phyloP scores from a whole-genome alignment of 2,797 vertebrate species.

The Enteromius radiatus region DNA sequence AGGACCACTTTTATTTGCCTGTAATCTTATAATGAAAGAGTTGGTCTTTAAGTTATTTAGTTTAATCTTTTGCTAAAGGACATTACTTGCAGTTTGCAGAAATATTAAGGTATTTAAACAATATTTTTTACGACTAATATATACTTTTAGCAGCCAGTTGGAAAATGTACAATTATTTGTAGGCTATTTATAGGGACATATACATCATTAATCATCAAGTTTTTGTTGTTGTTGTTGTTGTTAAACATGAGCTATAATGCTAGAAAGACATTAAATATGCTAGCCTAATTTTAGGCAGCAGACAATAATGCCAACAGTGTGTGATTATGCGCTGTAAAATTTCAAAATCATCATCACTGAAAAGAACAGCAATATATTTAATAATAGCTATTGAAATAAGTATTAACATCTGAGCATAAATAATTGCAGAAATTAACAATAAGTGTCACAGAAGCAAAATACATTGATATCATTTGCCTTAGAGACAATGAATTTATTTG shows the following conservation, averaged over 20 bases:
- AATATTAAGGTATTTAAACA: neutral
- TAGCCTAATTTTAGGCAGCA: slow-evolving; percentile 1
- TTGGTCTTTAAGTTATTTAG: neutral
- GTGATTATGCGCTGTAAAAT: slow-evolving; percentile 8
- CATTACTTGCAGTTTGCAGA: neutral
- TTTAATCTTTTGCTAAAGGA: neutral
- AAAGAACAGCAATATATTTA: slow-evolving; percentile 47
- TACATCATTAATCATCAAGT: neutral
- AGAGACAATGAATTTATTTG: slow-evolving; percentile 73
- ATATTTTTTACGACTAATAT: no score
- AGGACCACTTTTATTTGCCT: neutral
- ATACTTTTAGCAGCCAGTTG: slow-evolving; percentile 52
- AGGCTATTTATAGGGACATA: neutral
- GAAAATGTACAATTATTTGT: neutral
- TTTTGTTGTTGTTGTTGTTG: neutral
- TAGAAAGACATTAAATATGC: neutral
- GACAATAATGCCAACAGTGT: slow-evolving; percentile 1
- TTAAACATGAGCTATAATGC: neutral
- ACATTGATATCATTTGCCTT: slow-evolving; percentile 72
- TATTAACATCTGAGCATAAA: slow-evolving; percentile 62
- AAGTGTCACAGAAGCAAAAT: slow-evolving; percentile 67
- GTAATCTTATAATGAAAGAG: neutral
- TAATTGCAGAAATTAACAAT: slow-evolving; percentile 74
- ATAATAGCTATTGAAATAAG: slow-evolving; percentile 67
- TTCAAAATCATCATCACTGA: slow-evolving; percentile 19